A percentile compares a stretch with the other conserved stretches of the same genome.
phyloP scores from a whole-genome alignment of 2,113 vertebrate species.

The Pongo pygmaeus region DNA sequence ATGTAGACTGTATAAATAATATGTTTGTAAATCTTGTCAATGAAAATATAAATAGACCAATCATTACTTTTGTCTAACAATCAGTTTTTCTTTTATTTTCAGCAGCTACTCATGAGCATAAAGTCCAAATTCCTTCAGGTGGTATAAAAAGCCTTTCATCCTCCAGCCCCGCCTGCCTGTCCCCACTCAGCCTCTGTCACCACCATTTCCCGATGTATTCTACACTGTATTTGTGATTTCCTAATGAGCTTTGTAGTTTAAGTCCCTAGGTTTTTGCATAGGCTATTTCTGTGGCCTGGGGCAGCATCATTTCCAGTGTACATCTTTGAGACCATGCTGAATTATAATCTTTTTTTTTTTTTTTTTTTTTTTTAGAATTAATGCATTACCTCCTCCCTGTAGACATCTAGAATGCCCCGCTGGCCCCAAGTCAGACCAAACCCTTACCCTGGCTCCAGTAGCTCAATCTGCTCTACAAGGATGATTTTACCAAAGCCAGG shows the following conservation, averaged over 20 bases:
- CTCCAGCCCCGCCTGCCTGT: not conserved
- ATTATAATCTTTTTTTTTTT: not conserved
- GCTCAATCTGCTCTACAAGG: too few relatives aligned
- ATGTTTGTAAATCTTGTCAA: not conserved
- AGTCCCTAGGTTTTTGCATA: too few relatives aligned
- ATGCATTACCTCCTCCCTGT: too few relatives aligned
- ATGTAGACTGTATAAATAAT: not conserved
- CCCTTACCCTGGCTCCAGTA: too few relatives aligned
- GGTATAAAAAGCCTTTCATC: not conserved
- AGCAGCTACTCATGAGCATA: not conserved
- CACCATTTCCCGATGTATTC: not conserved
- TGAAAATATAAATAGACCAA: not conserved
- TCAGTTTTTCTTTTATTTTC: not conserved
- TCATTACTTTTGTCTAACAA: not conserved
- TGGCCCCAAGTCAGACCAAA: too few relatives aligned
- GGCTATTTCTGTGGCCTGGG: not conserved
- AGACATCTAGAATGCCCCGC: too few relatives aligned
- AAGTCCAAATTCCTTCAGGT: not conserved
- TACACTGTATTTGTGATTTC: not conserved
- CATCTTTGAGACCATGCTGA: not conserved
- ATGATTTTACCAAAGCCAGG: too few relatives aligned
- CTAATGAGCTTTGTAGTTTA: not conserved
- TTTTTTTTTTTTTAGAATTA: too few relatives aligned
- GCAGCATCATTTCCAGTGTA: not conserved
- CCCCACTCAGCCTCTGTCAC: too few relatives aligned